Evolutionary conservation across 2,797 vertebrate genomes (phyloP), one percentile per base, ranked within the genome.

Genomic region (Lerista edwardsae): DNA sequence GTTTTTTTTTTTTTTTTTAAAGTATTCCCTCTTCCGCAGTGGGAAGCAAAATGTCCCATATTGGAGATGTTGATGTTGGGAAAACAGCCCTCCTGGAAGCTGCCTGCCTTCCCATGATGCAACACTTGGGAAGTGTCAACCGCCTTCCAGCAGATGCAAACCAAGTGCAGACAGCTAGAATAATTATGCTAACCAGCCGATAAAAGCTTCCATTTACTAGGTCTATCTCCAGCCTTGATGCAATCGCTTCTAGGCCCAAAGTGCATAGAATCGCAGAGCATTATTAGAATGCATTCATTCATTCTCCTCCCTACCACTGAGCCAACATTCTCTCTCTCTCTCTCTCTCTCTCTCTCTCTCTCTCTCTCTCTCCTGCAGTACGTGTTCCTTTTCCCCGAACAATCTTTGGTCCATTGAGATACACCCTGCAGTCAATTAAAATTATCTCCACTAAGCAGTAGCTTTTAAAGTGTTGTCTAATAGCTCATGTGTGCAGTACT

Each of bases 401-500:
- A 92, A 91, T 92, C 90, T 93, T 91, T 75, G 75, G 86, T 86
- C 90, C 85, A 83, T 84, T 85, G 89, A 93, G 94, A 94, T 91
- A 86, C 86, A 88, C 85, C 79, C 91, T 88, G 91, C 90, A 93
- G 93, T 93, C 93, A 94, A 92, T 94, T 94, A 94, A 94, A 93
- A 94, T 93, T 91, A 95, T 94, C 93, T 93, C 80, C 67, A 47
- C 90, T 92, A 88, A 92, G 36, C 90, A 87, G 86, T 87, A 92
- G 92, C 90, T 92, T 93, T 93, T 92, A 91, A 94, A 92, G 83
- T 73, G 84, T 85, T 85, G 85, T 87, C 91, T 94, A 93, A 93
- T 93, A 89, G 92, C 83, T 88, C 41, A 57, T 81, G 86, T 0
- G 0, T 87, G 80, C 88, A 71, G 82, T 8, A 0, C 81, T 86